Conservation (phyloP, 2,888 invertebrate species). For the Dynastes maya region DNA sequence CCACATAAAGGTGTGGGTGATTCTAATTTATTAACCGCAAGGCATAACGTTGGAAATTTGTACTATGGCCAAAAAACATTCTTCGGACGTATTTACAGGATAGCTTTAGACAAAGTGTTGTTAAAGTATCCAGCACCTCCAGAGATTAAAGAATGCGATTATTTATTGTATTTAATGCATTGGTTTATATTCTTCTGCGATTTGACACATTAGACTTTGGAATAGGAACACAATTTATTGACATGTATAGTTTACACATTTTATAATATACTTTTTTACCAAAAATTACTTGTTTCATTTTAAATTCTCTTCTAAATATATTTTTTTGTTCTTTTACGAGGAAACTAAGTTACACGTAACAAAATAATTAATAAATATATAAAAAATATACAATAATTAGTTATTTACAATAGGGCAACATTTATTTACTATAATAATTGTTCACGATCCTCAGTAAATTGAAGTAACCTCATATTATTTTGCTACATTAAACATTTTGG, state of each 20-base stretch:
- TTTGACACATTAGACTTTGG: slow-evolving; percentile 27
- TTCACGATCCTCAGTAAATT: background rate
- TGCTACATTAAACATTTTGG: too few relatives aligned
- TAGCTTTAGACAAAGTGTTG: slow-evolving; percentile 42
- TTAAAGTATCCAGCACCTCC: slow-evolving; percentile 40
- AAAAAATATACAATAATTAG: slow-evolving; percentile 12
- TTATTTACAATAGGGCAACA: slow-evolving; percentile 4
- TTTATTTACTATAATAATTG: background rate
- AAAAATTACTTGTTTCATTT: slow-evolving; percentile 7
- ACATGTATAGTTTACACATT: background rate
- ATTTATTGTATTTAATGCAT: slow-evolving; percentile 49
- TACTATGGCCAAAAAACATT: slow-evolving; percentile 19
- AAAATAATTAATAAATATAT: background rate
- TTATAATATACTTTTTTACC: background rate
- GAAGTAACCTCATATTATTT: background rate
- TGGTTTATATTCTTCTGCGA: slow-evolving; percentile 51
- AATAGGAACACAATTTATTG: too few relatives aligned
- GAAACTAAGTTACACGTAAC: background rate
- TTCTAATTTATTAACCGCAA: background rate
- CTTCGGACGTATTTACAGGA: slow-evolving; percentile 3
- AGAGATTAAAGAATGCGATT: slow-evolving; percentile 39
- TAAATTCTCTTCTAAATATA: too few relatives aligned
- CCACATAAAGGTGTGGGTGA: background rate
- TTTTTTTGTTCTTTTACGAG: background rate
- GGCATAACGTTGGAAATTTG: background rate